Conservation (phyloP, 2,888 invertebrate genomes). For the Ectemnius continuus region DNA sequence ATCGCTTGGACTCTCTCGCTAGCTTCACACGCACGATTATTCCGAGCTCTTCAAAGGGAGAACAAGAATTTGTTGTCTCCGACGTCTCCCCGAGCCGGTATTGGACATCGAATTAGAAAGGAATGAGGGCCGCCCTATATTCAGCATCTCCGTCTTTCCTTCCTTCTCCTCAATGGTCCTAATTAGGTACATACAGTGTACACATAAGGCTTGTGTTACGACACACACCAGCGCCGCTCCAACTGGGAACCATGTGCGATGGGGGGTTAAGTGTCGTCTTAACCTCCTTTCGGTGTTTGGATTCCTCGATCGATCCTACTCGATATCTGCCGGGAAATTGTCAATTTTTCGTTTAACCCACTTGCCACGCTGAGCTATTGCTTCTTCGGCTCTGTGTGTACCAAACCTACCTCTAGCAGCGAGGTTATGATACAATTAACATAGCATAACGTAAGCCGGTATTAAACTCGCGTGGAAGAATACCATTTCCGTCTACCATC, state of each 20-base stretch:
- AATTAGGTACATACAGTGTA: conserved; percentile 58
- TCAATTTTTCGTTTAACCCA: neutral
- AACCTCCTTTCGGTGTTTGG: conserved; percentile 60
- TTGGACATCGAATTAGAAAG: conserved; percentile 40
- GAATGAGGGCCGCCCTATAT: conserved; percentile 51
- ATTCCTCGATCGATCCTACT: conserved; percentile 47
- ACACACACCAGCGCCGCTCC: conserved; percentile 56
- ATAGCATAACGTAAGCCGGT: neutral
- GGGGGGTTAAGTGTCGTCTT: conserved; percentile 63
- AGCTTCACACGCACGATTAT: conserved; percentile 5
- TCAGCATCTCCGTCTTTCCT: conserved; percentile 44
- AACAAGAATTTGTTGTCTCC: conserved; percentile 6
- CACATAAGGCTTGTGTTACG: conserved; percentile 56
- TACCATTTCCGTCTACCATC: conserved; percentile 1
- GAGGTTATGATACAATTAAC: neutral
- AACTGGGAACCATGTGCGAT: conserved; percentile 61
- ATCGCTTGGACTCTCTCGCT: neutral
- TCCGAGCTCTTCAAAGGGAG: conserved; percentile 5
- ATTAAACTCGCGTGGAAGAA: conserved; percentile 5
- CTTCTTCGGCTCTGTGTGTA: neutral
- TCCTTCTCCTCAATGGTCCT: conserved; percentile 59
- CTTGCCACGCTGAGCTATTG: neutral
- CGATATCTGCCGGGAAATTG: conserved; percentile 30
- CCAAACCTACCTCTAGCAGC: no score
- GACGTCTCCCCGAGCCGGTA: conserved; percentile 12